A percentile compares a stretch with the other conserved stretches of the same genome.
Conservation (phyloP, 2,113 vertebrate species). For the Genyomyrus donnyi region DNA sequence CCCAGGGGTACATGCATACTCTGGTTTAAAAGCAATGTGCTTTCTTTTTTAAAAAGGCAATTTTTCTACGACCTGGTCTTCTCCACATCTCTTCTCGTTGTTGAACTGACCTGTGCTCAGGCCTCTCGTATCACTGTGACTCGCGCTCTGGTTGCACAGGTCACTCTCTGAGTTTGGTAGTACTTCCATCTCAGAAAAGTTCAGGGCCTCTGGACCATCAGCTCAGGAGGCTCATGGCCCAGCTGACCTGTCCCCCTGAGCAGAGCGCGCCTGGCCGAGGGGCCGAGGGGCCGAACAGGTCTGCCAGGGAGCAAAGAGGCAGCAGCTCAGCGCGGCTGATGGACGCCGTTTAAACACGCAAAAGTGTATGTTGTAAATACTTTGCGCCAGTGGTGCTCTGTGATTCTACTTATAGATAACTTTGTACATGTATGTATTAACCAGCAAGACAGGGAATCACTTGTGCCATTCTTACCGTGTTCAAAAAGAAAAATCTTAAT, state of each 20-base stretch:
- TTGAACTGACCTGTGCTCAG: slow-evolving; percentile 30
- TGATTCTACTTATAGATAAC: slow-evolving; percentile 26
- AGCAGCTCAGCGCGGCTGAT: slow-evolving; percentile 12
- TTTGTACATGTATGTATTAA: slow-evolving; percentile 36
- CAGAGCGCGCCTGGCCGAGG: not conserved
- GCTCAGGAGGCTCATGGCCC: not conserved
- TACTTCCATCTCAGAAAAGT: not conserved
- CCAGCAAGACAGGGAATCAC: slow-evolving; percentile 40
- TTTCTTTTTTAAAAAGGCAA: slow-evolving; percentile 16
- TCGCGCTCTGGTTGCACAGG: slow-evolving; percentile 1
- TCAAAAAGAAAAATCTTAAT: slow-evolving; percentile 26
- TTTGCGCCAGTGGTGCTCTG: slow-evolving; percentile 35
- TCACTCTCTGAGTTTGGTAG: not conserved
- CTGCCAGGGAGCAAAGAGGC: not conserved
- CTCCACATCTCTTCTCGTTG: slow-evolving; percentile 9
- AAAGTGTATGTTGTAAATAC: slow-evolving; percentile 46
- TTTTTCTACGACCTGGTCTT: slow-evolving; percentile 22
- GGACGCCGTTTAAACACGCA: slow-evolving; percentile 20
- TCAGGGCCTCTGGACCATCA: not conserved
- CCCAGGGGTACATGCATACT: slow-evolving; percentile 9
- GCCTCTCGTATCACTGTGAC: not conserved
- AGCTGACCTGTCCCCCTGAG: not conserved
- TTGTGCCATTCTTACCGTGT: slow-evolving; percentile 40
- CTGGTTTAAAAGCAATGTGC: slow-evolving; percentile 19
- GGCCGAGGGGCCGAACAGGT: not conserved